Base-by-base conservation (phyloP, 2,888 invertebrate genomes). In the Nomada fabriciana region DNA sequence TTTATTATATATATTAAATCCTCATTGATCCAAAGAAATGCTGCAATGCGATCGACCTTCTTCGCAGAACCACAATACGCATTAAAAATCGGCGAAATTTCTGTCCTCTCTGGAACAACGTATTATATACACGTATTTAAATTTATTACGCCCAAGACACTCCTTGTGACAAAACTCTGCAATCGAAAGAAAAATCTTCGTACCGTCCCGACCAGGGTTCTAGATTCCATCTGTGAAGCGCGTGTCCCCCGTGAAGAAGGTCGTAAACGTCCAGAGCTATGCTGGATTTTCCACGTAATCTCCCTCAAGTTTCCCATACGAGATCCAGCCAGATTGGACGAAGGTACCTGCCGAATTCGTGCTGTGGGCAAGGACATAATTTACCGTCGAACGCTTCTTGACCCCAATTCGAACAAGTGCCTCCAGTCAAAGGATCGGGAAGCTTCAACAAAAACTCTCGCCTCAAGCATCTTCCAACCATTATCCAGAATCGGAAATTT, bases 391-490 rank as follows among this genome's bases (percentile, higher is more conserved):
- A 76, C 73, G 47, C 42, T 50, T 59, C 53, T 50, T 75, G 65
- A 63, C 20, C 76, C 61, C 63, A 70, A 88, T 85, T 83, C 69
- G 80, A 80, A 86, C 81, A 76, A 88, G 84, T 77, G 69, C 50
- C 55, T 72, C 36, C n/a, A 23, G 18, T 29, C 25, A 42, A 55
- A 64, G 55, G 36, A 15, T 20, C 9, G 42, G 36, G 23, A 63
- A 57, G 25, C 10, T 76, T 64, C 60, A 57, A 43, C 50, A 67
- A 70, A 63, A 68, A 61, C 18, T 42, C n/a, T 23, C 57, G 9
- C 11, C 25, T 11, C 0, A 3, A 20, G 15, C 0, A 4, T 20
- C 64, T 69, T n/a, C 18, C 25, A 23, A n/a, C 18, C 47, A 3
- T 7, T 23, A 18, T 7, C 23, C 3, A 4, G 43, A n/a, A 52